Base-by-base conservation (phyloP, 2,888 invertebrate genomes). In the Limenitis arthemis region DNA sequence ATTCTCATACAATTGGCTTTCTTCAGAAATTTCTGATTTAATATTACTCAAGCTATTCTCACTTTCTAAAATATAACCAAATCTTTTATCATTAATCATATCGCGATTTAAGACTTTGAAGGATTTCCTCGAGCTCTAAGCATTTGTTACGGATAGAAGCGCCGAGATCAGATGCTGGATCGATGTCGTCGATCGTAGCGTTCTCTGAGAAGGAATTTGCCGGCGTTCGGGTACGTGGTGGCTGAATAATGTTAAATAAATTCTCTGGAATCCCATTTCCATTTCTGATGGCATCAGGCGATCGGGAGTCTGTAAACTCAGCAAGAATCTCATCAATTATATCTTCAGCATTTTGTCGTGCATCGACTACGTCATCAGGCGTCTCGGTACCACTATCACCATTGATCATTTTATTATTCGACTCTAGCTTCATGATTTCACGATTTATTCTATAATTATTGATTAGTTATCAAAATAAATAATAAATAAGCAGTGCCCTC, bases 81-180 rank as follows among this genome's bases (percentile, higher is more conserved):
- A 58, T 43, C 76, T n/a, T n/a, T n/a, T n/a, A n/a, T n/a, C n/a
- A n/a, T n/a, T n/a, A n/a, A n/a, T n/a, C n/a, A n/a, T n/a, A n/a
- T n/a, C n/a, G n/a, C n/a, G 87, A 83, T 57, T 87, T 87, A 9
- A 87, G 65, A 59, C 86, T 84, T 58, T 85, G 86, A 1, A 87
- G 75, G 31, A 87, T 87, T 67, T 86, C 87, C 58, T 87, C 87
- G 5, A 87, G 67, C 63, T 87, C 87, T 57, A 81, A 72, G 61
- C 86, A 87, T 64, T 87, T 87, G 60, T 84, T 86, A 66, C 86
- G 73, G 57, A 87, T 84, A 2, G 87, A 86, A 2, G 83, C 75
- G 5, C 87, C 87, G 43, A 87, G 75, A 60, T 87, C 87, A 0
- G 87, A 87, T 4, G 82, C 54, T 33, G 87, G 86, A 62, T 87